Base-by-base conservation (phyloP, 2,113 vertebrate genomes). In the Urocitellus parryii region DNA sequence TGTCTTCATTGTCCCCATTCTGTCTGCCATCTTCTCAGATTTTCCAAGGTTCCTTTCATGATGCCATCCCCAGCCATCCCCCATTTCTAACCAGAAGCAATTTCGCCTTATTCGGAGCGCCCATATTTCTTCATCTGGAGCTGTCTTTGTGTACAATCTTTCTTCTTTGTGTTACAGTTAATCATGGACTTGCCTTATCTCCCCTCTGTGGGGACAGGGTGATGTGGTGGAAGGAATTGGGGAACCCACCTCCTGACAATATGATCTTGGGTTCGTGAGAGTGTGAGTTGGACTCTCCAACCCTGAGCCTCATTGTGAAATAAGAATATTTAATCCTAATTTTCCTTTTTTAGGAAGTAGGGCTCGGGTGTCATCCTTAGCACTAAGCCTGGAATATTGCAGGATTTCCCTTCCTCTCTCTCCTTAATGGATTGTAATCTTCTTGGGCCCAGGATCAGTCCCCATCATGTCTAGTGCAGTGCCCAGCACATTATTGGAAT, bases 381-480 rank as follows among this genome's bases (percentile, higher is more conserved):
- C 74, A 9, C 37, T 10, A 2, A 73, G 56, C 45, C 67, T 10
- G 4, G 4, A 4, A 2, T 2, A 0, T 6, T 24, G 10, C 4
- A 6, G 78, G 51, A 9, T 51, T 61, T 45, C 29, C 34, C 34
- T 56, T 68, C 34, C 10, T 12, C 29, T 56, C 24, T 51, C 32
- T 58, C 32, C 72, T 76, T 34, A 13, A 42, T 20, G 27, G 83
- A 37, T 58, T 9, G 13, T 17, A 25, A 78, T n/a, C 48, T 39
- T 1, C 27, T 39, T 22, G 58, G 37, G 45, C 65, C 18, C 20
- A 45, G 48, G 16, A 17, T 37, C 8, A 42, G 78, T 79, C 56
- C 25, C 7, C 42, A 2, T 14, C 12, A 22, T 0, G 27, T 63
- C 29, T 22, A 25, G 29, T 12, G 18, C 8, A 3, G 24, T 22